Percentiles rank a stretch among this genome's conserved stretches.
These are phyloP conservation scores for Sarcophaga peregrina DNA, from an alignment of 1,140 invertebrate genomes.

Conservation along the genomic window DNA sequence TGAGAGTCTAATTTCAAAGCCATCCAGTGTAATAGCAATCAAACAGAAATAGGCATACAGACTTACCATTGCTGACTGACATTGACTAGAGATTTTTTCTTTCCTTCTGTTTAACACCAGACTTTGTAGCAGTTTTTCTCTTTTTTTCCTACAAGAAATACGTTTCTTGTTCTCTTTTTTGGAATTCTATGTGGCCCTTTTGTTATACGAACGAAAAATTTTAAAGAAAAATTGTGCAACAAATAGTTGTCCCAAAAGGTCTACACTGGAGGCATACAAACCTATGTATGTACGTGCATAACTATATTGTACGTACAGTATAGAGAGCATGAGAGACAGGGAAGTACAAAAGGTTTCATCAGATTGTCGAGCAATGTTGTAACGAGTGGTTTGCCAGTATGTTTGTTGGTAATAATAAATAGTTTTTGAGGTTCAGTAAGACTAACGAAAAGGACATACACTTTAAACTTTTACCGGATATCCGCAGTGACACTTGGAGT, in stretches of 20 bases:
- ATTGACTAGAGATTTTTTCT: background rate
- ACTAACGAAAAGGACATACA: conserved; percentile 33
- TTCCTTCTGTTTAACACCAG: too few species aligned
- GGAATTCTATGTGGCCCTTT: background rate
- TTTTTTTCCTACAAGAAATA: background rate
- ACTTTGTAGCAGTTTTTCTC: background rate
- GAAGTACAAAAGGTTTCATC: conserved; percentile 29
- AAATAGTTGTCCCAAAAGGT: conserved; percentile 25
- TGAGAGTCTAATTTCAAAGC: conserved; percentile 30
- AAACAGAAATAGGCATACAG: too few species aligned
- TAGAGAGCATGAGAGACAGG: too few species aligned
- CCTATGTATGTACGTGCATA: too few species aligned
- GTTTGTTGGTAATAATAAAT: conserved; percentile 3
- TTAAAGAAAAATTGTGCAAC: conserved; percentile 7
- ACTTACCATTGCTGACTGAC: too few species aligned
- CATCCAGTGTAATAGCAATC: background rate
- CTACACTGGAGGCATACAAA: background rate
- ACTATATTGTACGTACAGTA: too few species aligned
- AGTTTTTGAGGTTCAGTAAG: conserved; percentile 22
- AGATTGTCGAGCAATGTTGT: conserved; percentile 21
- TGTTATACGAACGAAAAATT: background rate
- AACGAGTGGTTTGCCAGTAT: too few species aligned
- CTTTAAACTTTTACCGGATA: conserved; percentile 34
- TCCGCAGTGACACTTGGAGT: conserved; percentile 30
- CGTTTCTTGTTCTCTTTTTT: background rate